Base-by-base conservation (phyloP, 2,797 vertebrate species). In the Peromyscus attwateri region DNA sequence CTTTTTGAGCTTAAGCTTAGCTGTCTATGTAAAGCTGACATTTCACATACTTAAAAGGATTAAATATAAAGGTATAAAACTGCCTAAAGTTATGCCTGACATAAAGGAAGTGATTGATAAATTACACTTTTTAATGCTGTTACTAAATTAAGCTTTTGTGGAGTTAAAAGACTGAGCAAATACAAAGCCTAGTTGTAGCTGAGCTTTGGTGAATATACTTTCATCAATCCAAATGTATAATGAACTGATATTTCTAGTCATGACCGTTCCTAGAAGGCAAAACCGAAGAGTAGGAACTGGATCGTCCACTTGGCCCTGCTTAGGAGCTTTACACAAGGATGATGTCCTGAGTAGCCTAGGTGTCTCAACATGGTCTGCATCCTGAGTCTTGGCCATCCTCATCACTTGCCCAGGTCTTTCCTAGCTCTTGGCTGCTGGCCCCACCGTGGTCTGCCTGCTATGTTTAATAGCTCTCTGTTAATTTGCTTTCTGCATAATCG, bases 151-250 rank as follows among this genome's bases (percentile, higher is more conserved):
- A 94, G 66, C 23, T 55, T 79, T 89, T 73, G 14, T 66, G 29
- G 76, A 80, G 19, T 92, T 93, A 85, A 94, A 97, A 94, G 75
- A 70, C 60, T 40, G 14, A 96, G 34, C 75, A 55, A 96, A 93
- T 94, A 64, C 92, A 94, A 94, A 96, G 79, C 76, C 40, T 21
- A 88, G 62, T 64, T n/a, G 25, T 70, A 37, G 66, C 10, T 94
- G 84, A 76, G 40, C 75, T 96, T 95, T 77, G 83, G 68, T 97
- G 82, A 96, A 68, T 37, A 88, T 77, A 88, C 88, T 92, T 93
- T 79, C 37, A 64, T 91, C 79, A 89, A 4, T 71, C 40, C 73
- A 60, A 89, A 77, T 70, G 17, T 91, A 80, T 64, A 83, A 43
- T 88, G 29, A 83, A 80, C 66, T 57, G 31, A 19, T 55, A 93